These are phyloP conservation scores for Syngnathus acus DNA, from an alignment of 2,797 vertebrate species.

Conservation along the genomic window DNA sequence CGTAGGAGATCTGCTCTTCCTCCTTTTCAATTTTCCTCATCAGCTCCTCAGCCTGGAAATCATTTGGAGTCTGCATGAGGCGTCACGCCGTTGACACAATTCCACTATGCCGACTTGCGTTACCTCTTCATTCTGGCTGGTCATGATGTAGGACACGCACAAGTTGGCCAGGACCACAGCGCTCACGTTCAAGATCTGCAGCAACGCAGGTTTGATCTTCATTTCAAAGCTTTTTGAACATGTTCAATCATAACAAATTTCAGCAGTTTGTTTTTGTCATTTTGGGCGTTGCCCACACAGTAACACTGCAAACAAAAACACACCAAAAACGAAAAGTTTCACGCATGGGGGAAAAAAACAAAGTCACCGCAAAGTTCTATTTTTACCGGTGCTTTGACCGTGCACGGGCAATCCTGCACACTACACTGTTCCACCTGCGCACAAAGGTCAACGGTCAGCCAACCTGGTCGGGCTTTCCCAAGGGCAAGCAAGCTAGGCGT, in stretches of 20 bases:
- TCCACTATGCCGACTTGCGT: background rate
- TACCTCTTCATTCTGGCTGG: conserved; percentile 90
- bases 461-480: background rate
- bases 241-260: background rate
- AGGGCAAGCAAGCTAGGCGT: background rate
- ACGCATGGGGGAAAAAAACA: conserved; percentile 3
- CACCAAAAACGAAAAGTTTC: background rate
- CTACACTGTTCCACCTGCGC: conserved; percentile 77
- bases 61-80: background rate
- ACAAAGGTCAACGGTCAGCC: conserved; percentile 28
- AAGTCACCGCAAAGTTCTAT: conserved; percentile 26
- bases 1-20: conserved; percentile 88
- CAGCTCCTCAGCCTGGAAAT: conserved; percentile 80
- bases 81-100: background rate
- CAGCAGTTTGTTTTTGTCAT: background rate
- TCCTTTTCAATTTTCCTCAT: conserved; percentile 93
- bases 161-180: conserved; percentile 93
- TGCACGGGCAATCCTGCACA: conserved; percentile 79
- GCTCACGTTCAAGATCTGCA: conserved; percentile 84
- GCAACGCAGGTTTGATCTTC: conserved; percentile 1
- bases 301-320: background rate
- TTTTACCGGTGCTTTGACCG: conserved; percentile 76
- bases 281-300: too few species aligned
- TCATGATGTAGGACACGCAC: conserved; percentile 95
- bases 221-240: background rate